Evolutionary conservation across 1,140 invertebrate genomes (phyloP).

Genomic region (Drosophila repleta): DNA sequence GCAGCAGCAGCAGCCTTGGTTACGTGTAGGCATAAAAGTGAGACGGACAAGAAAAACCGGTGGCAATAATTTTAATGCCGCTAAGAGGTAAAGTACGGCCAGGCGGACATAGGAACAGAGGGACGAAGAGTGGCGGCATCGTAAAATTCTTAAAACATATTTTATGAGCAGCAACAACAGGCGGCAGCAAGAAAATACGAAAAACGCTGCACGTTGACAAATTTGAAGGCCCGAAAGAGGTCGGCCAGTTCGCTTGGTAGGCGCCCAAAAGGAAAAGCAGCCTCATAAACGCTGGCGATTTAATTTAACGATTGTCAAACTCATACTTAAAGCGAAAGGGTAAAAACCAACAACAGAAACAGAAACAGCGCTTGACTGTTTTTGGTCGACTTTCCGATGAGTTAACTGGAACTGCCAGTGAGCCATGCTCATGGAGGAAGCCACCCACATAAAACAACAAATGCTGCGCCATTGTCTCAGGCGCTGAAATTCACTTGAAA

Average conservation of each 20-base stretch:
- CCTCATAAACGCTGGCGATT: constrained; percentile 78
- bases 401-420: constrained; percentile 67
- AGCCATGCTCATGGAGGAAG: constrained; percentile 50
- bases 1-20: constrained; percentile 17
- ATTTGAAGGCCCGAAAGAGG: constrained; percentile 73
- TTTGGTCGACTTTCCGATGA: constrained; percentile 42
- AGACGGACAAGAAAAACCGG: constrained; percentile 69
- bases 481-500: constrained; percentile 79
- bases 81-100: constrained; percentile 47
- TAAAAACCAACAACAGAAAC: constrained; percentile 21
- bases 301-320: constrained; percentile 79
- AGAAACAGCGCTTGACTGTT: constrained; percentile 26
- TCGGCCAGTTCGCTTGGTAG: constrained; percentile 51
- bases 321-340: constrained; percentile 40
- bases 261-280: constrained; percentile 80
- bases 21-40: constrained; percentile 70
- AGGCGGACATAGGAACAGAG: not conserved
- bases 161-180: constrained; percentile 66
- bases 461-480: constrained; percentile 67
- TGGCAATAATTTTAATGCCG: constrained; percentile 75
- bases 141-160: constrained; percentile 82
- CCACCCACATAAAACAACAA: constrained; percentile 77
- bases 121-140: constrained; percentile 58
- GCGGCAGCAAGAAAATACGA: constrained; percentile 53
- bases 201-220: constrained; percentile 76